Conservation (phyloP, 2,888 invertebrate species). For the Athalia rosae region DNA sequence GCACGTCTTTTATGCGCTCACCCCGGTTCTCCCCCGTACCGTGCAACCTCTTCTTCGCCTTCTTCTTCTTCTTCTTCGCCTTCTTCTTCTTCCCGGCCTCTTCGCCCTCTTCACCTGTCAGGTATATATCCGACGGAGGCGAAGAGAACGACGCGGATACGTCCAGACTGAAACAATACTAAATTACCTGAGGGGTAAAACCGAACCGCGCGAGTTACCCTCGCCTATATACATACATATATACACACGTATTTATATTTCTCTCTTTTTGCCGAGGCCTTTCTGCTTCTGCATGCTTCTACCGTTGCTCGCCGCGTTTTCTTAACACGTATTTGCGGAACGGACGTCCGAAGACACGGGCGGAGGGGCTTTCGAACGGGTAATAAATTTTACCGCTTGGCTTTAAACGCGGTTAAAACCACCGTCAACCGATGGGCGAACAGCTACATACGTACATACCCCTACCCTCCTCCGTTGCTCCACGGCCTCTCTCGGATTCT, state of each 20-base stretch:
- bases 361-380: not conserved
- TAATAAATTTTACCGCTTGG: conserved; percentile 1
- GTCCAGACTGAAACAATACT: conserved; percentile 17
- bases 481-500: too few relatives aligned
- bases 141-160: not conserved
- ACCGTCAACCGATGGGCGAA: not conserved
- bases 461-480: too few relatives aligned
- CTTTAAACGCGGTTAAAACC: not conserved
- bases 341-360: conserved; percentile 2
- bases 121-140: conserved; percentile 14
- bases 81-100: conserved; percentile 1
- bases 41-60: too few relatives aligned
- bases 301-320: too few relatives aligned
- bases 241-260: too few relatives aligned
- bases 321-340: not conserved
- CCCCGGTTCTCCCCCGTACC: too few relatives aligned
- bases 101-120: conserved; percentile 22
- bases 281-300: too few relatives aligned
- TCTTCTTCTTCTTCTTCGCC: conserved; percentile 2
- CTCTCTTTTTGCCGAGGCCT: too few relatives aligned
- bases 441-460: too few relatives aligned
- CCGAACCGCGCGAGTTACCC: not conserved
- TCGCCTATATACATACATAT: too few relatives aligned
- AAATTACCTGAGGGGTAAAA: conserved; percentile 14
- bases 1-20: too few relatives aligned